Evolutionary conservation across 2,888 invertebrate species (phyloP).

Genomic region (Eucera pruinosa): DNA sequence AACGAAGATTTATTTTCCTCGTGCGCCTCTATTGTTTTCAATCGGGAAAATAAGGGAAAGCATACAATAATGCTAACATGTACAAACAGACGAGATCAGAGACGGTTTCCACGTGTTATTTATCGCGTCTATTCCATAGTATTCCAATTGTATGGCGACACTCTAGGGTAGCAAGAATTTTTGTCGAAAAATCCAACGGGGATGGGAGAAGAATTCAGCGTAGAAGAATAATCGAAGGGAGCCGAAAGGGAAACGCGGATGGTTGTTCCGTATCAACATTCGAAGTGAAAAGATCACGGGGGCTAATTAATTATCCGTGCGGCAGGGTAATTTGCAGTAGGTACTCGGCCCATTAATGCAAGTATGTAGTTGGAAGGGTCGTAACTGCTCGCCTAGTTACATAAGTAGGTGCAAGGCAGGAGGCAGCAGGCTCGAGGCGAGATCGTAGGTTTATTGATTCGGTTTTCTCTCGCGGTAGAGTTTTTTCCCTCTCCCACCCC

Average conservation of each 20-base stretch:
- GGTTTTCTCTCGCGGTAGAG: conserved; percentile 78
- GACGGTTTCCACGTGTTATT: too few species aligned
- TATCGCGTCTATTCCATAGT: too few species aligned
- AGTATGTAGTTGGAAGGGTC: conserved; percentile 53
- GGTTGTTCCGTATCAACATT: not conserved
- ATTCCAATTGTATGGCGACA: too few species aligned
- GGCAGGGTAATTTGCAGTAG: conserved; percentile 45
- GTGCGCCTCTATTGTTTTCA: too few species aligned
- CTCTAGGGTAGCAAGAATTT: too few species aligned
- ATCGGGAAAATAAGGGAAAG: too few species aligned
- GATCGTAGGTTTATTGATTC: conserved; percentile 80
- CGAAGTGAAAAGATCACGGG: conserved; percentile 9
- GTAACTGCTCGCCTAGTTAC: conserved; percentile 68
- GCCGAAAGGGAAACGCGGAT: too few species aligned
- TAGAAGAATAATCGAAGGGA: too few species aligned
- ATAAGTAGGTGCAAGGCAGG: conserved; percentile 71
- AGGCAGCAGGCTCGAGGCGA: conserved; percentile 68
- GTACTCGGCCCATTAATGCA: conserved; percentile 54
- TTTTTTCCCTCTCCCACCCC: conserved; percentile 67
- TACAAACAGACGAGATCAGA: too few species aligned
- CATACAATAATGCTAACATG: too few species aligned
- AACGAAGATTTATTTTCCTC: too few species aligned
- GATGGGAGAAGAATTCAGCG: not conserved
- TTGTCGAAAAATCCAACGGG: accelerated
- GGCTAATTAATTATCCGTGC: conserved; percentile 58